Evolutionary conservation across 2,113 vertebrate genomes (phyloP).

Genomic region (Alces alces): DNA sequence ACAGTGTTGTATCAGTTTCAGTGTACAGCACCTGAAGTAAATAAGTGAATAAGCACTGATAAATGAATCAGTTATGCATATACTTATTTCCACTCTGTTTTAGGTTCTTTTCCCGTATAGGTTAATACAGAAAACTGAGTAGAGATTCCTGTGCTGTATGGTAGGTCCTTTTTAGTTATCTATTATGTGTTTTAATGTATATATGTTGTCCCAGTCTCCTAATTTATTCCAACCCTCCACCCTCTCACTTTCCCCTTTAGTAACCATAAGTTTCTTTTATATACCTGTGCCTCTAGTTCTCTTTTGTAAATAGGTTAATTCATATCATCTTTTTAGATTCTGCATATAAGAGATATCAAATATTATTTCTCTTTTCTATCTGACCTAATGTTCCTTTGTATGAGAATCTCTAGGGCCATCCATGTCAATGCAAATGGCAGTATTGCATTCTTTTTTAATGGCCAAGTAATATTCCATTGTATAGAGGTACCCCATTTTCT

Average conservation of each 20-base stretch:
- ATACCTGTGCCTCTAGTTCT: background rate
- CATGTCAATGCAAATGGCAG: background rate
- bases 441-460: background rate
- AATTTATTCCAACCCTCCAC: background rate
- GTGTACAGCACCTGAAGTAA: background rate
- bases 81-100: background rate
- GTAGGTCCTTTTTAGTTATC: background rate
- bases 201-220: background rate
- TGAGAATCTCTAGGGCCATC: background rate
- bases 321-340: background rate
- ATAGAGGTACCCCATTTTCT: background rate
- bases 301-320: background rate
- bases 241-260: background rate
- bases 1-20: background rate
- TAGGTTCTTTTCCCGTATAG: background rate
- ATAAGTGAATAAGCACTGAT: background rate
- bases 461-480: background rate
- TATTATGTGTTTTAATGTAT: background rate
- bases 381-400: background rate
- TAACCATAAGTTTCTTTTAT: background rate
- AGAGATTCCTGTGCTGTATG: background rate
- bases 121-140: background rate
- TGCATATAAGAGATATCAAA: background rate
- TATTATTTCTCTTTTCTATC: background rate
- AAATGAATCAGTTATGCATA: background rate